A percentile compares a stretch with the other conserved stretches of the same genome.
These are phyloP conservation scores for Ammospiza nelsoni DNA, from an alignment of 2,113 vertebrate genomes.

Conservation along the genomic window DNA sequence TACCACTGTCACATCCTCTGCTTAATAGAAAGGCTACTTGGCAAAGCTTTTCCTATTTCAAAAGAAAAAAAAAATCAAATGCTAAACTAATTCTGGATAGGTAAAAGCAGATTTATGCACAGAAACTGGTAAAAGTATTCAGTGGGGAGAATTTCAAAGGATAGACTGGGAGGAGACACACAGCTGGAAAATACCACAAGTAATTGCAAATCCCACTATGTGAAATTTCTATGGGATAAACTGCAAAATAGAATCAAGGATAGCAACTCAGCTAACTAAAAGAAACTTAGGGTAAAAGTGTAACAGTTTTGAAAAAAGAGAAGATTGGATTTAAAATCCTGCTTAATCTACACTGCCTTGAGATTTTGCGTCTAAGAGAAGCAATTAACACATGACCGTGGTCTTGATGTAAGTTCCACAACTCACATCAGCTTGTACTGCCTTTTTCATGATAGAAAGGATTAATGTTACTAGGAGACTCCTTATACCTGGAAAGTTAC, in stretches of 20 bases:
- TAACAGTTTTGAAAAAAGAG: background rate
- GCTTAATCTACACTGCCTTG: background rate
- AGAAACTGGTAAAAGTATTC: background rate
- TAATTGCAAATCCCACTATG: background rate
- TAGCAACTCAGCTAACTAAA: background rate
- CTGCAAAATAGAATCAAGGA: background rate
- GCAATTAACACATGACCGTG: background rate
- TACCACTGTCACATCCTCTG: background rate
- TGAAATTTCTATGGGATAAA: background rate
- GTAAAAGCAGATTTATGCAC: background rate
- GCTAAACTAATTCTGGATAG: background rate
- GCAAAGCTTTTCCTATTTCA: background rate
- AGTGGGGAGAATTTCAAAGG: background rate
- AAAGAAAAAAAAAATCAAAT: background rate
- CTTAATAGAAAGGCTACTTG: background rate
- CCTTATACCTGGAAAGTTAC: background rate
- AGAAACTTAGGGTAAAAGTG: background rate
- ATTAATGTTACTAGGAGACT: background rate
- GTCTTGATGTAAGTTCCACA: background rate
- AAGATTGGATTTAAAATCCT: background rate
- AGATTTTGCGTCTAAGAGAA: background rate
- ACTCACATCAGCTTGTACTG: background rate
- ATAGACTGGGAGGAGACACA: background rate
- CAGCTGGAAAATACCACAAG: background rate
- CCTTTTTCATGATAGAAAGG: background rate